phyloP scores from a whole-genome alignment of 2,797 vertebrate species.

The Meriones psammophilus region DNA sequence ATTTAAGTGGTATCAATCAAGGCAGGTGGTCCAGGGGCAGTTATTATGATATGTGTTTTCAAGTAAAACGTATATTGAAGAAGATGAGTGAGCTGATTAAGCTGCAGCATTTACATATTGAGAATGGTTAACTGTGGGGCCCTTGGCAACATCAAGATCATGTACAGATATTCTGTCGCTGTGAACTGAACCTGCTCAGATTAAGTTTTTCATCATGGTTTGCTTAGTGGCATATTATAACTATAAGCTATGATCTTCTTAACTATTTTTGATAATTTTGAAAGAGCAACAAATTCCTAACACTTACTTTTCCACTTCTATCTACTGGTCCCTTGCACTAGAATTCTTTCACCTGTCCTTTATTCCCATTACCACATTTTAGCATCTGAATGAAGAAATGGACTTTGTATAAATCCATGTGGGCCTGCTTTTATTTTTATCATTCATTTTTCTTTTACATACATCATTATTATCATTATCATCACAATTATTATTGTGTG shows the following conservation, averaged over 20 bases:
- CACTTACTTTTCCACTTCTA: not conserved
- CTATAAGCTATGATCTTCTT: not conserved
- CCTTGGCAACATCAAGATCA: not conserved
- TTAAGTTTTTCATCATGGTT: not conserved
- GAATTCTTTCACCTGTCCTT: not conserved
- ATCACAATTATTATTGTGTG: not conserved
- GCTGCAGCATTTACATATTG: not conserved
- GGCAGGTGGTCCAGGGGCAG: not conserved
- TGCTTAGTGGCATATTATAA: not conserved
- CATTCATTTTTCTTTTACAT: not conserved
- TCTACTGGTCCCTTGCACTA: not conserved
- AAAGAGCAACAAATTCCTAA: not conserved
- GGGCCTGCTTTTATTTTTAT: not conserved
- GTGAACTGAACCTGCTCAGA: not conserved
- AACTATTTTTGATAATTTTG: not conserved
- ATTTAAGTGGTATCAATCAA: not conserved
- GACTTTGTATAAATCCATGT: not conserved
- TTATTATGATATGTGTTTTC: not conserved
- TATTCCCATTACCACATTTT: not conserved
- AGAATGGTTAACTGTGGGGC: not conserved
- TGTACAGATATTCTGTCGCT: not conserved
- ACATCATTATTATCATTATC: not conserved
- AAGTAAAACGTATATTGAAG: not conserved
- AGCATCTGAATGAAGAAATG: not conserved
- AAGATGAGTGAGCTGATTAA: not conserved